A percentile compares a stretch with the other conserved stretches of the same genome.
Evolutionary conservation across 2,113 vertebrate species (phyloP).

Genomic region (Pseudorectes ferrugineus): DNA sequence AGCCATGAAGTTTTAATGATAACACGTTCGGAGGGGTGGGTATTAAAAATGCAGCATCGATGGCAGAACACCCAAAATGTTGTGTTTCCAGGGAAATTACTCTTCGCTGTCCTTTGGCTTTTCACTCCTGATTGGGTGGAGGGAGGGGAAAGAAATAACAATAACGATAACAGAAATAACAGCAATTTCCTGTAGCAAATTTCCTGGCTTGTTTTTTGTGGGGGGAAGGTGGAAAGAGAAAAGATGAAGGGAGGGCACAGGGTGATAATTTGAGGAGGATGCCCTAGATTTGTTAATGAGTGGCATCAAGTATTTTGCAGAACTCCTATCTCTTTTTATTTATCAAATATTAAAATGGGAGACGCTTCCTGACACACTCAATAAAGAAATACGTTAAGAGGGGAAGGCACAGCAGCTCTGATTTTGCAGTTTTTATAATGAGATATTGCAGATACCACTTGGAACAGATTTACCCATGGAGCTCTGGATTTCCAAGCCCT

Average conservation of each 20-base stretch:
- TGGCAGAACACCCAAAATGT: neutral
- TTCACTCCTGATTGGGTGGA: slow-evolving; percentile 9
- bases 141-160: slow-evolving; percentile 24
- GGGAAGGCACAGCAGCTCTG: slow-evolving; percentile 9
- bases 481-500: neutral
- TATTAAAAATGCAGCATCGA: slow-evolving; percentile 32
- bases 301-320: slow-evolving; percentile 19
- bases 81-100: slow-evolving; percentile 56
- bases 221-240: neutral
- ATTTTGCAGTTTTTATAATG: slow-evolving; percentile 59
- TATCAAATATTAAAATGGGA: slow-evolving; percentile 75
- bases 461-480: neutral
- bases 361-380: slow-evolving; percentile 50
- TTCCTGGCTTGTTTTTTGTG: neutral
- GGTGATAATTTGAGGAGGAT: slow-evolving; percentile 33
- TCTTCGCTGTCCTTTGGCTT: slow-evolving; percentile 49
- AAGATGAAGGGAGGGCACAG: neutral
- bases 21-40: slow-evolving; percentile 14
- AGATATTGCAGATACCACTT: neutral
- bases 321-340: slow-evolving; percentile 45
- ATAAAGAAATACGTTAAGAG: slow-evolving; percentile 57
- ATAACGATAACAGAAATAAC: slow-evolving; percentile 43
- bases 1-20: slow-evolving; percentile 67
- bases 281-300: neutral
- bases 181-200: slow-evolving; percentile 25